Base-by-base conservation (phyloP, 2,888 invertebrate species). In the Electrophaes corylata region DNA sequence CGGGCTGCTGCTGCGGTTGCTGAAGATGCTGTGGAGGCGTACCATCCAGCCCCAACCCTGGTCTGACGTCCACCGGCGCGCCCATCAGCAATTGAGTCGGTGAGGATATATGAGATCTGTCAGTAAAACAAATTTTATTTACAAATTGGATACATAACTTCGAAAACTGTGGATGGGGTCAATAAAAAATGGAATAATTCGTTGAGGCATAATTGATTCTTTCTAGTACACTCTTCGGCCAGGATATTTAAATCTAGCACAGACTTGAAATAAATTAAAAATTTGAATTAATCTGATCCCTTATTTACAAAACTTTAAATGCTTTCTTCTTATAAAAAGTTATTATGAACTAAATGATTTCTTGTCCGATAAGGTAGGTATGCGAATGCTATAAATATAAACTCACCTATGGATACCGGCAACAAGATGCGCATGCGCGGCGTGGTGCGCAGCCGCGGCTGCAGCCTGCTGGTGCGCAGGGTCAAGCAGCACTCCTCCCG, bases 341-440 rank as follows among this genome's bases (percentile, higher is more conserved):
- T n/a, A n/a, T n/a, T n/a, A n/a, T n/a, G n/a, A n/a, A n/a, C n/a
- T n/a, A n/a, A n/a, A n/a, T n/a, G n/a, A n/a, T n/a, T n/a, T n/a
- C n/a, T n/a, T n/a, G n/a, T n/a, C n/a, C n/a, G n/a, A n/a, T n/a
- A n/a, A n/a, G n/a, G n/a, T n/a, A n/a, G n/a, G n/a, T n/a, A n/a
- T n/a, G n/a, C n/a, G 20, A 20, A 20, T 5, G 20, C 5, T 20
- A 4, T 5, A 5, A 20, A 5, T 29, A 10, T 10, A 29, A 10
- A 75, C 66, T 87, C 70, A 76, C 93, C 93, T 77, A 93, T 95
- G 83, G 91, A 96, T 76, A 93, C 94, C 87, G 95, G 93, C 76
- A 1, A 91, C 90, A 0, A 97, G 91, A 83, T 97, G 97, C 6
- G 97, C 97, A 75, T 91, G 91, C 0, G 91, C 91, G 0, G 91